These are phyloP conservation scores for Tragelaphus imberbis DNA, from an alignment of 2,113 vertebrate genomes.

Conservation along the genomic window DNA sequence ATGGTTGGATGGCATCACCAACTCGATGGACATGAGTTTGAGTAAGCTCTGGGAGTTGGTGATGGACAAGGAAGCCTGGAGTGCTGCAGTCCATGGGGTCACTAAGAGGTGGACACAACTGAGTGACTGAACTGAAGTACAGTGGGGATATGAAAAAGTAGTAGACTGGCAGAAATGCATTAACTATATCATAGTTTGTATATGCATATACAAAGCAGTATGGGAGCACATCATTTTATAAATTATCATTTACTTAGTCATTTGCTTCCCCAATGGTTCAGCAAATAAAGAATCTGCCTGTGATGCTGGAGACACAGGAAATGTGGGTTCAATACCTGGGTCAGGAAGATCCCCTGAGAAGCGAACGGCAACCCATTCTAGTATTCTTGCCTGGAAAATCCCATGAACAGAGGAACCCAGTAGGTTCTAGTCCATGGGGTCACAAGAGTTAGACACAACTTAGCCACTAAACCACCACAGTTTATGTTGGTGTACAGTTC, in stretches of 20 bases:
- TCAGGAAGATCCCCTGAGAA: not conserved
- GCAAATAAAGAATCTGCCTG: not conserved
- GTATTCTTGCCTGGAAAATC: not conserved
- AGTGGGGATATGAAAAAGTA: not conserved
- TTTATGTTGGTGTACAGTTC: not conserved
- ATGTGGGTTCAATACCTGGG: not conserved
- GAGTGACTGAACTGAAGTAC: not conserved
- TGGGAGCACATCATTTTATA: not conserved
- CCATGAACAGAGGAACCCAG: not conserved
- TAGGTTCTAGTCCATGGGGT: not conserved
- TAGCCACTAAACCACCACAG: not conserved
- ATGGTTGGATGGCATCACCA: not conserved
- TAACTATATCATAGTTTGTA: not conserved
- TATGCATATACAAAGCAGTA: not conserved
- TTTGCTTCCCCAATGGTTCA: not conserved
- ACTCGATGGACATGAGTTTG: not conserved
- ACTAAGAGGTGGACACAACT: not conserved
- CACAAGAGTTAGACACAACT: not conserved
- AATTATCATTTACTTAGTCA: not conserved
- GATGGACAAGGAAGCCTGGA: not conserved
- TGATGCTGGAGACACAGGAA: not conserved
- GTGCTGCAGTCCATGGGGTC: not conserved
- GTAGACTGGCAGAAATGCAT: not conserved
- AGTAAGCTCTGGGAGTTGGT: not conserved
- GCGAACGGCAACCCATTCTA: not conserved